Percentiles rank a stretch among this genome's conserved stretches.
Evolutionary conservation across 2,113 vertebrate genomes (phyloP).

Genomic region (Apodemus speciosus): DNA sequence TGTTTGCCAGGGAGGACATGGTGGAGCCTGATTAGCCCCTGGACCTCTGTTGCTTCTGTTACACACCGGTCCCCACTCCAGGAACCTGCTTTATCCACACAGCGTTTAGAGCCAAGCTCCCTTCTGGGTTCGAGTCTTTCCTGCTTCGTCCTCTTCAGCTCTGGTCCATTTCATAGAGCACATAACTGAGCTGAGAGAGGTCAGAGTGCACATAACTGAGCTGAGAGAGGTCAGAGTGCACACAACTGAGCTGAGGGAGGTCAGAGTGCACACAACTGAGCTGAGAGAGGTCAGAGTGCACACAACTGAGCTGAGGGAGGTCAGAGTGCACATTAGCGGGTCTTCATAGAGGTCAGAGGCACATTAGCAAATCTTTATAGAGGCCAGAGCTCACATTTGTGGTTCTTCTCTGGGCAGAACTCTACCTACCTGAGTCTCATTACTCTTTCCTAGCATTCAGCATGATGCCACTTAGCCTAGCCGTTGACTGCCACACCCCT

Average conservation of each 20-base stretch:
- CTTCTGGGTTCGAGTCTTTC: not conserved
- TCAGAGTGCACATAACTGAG: not conserved
- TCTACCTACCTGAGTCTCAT: not conserved
- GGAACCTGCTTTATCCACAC: not conserved
- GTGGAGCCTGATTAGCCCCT: not conserved
- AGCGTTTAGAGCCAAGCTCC: not conserved
- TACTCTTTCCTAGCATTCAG: accelerated
- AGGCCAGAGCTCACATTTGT: no score
- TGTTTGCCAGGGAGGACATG: not conserved
- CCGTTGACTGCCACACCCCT: not conserved
- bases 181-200: not conserved
- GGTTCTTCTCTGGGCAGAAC: not conserved
- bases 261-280: no score
- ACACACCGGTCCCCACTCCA: not conserved
- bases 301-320: no score
- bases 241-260: no score
- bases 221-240: not conserved
- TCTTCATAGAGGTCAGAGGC: not conserved
- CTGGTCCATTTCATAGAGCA: not conserved
- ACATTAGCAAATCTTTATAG: not conserved
- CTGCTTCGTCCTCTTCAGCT: not conserved
- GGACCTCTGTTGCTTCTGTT: not conserved
- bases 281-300: not conserved
- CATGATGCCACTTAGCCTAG: not conserved
- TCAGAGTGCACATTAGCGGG: no score